Base-by-base conservation (phyloP, 2,888 invertebrate genomes). In the Slavum lentiscoides region DNA sequence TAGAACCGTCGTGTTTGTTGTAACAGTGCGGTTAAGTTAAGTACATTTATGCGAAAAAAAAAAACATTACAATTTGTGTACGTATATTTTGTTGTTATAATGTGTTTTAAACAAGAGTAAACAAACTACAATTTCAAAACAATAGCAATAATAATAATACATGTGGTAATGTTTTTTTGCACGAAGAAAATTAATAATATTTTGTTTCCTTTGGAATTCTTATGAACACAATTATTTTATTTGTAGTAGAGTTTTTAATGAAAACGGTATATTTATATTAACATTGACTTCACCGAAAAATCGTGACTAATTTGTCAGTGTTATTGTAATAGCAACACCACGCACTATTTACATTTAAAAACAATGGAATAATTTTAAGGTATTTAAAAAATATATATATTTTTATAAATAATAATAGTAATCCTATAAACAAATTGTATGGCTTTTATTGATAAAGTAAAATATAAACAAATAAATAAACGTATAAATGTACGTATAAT, bases 71-170 rank as follows among this genome's bases (percentile, higher is more conserved):
- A 30, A 49, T 55, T 39, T 59, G 43, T 76, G 75, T 76, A 76
- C 43, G 67, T 75, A 30, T 49, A 37, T 68, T 68, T n/a, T 59
- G 59, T 76, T 76, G 59, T 76, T 76, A 21, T 61, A 61, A 59
- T 75, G 19, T 59, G 19, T 68, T 49, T 49, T 17, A 43, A 11
- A 11, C 66, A 43, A 67, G 2, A 30, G 15, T 67, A 67, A 75
- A 75, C 75, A 75, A 75, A 43, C 30, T 75, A 75, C 13, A 67
- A 75, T 67, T 67, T 68, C 30, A 43, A 75, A 75, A 68, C 19
- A 37, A n/a, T n/a, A 62, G 30, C 30, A 30, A 30, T 62, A n/a
- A 66, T 43, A 67, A 43, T 55, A 55, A 61, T 49, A 11, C 49
- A 13, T 11, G 49, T 49, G 49, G 49, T 49, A 49, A 49, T 49